Evolutionary conservation across 1,140 invertebrate genomes (phyloP), one percentile per base, ranked within the genome.

Genomic region (Achroia grisella): DNA sequence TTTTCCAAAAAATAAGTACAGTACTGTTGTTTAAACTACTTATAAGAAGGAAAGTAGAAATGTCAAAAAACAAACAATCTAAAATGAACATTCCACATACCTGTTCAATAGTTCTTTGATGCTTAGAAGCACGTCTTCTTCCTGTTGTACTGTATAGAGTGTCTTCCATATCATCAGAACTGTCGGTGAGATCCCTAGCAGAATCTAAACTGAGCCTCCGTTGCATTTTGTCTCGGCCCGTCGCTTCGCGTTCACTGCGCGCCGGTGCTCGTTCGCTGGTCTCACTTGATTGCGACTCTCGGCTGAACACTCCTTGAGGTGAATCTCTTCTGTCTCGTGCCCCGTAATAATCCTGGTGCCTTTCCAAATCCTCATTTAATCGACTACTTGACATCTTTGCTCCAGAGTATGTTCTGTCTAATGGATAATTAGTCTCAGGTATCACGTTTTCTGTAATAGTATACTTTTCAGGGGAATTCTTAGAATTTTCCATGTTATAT

Each of bases 171-270:
- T 90, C 91, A 49, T 90, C 91, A 10, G 91, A 89, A 57, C 88
- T 92, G 54, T 93, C 92, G 0, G 90, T 92, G 8, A 92, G 70
- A 35, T 92, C 91, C 14, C 90, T 73, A 6, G 91, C 91, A 1
- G 91, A 92, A 59, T 93, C 92, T n/a, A 93, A 62, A 13, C 91
- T 92, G 23, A 93, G 75, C 11, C 92, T 82, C 39, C 91, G 73
- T 56, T 91, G 87, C 41, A 81, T 52, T 39, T 81, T 82, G 33
- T 85, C 81, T 5, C 77, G 56, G 2, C 36, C 58, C 1, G 58
- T 39, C 10, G 44, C 30, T 29, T 76, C 71, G 12, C 72, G 50
- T 43, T 77, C 70, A 9, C n/a, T 44, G 15, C 74, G 59, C 13
- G 61, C 61, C 8, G 48, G 56, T 2, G 55, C 64, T 3, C 74